Conservation (phyloP, 2,797 vertebrate species). For the Labroides dimidiatus region DNA sequence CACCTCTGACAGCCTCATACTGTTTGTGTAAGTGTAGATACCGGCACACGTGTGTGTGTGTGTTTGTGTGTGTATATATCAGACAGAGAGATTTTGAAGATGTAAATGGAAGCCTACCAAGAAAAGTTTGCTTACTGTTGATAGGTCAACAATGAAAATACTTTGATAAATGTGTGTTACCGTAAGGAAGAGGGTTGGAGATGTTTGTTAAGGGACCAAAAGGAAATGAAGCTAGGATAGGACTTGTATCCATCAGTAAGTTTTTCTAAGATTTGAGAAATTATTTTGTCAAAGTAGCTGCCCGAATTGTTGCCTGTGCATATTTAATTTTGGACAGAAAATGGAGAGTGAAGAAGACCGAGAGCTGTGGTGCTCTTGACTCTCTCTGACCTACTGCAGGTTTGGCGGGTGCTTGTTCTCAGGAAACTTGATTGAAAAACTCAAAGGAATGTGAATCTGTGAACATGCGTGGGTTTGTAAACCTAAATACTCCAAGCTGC, state of each 20-base stretch:
- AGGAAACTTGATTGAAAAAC: slow-evolving; percentile 55
- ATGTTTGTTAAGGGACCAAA: too few relatives aligned
- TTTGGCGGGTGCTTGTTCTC: slow-evolving; percentile 35
- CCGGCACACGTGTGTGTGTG: slow-evolving; percentile 7
- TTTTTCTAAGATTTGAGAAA: slow-evolving; percentile 10
- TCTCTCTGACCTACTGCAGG: slow-evolving; percentile 48
- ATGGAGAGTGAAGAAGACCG: slow-evolving; percentile 1
- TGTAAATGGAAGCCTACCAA: slow-evolving; percentile 48
- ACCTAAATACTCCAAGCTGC: slow-evolving; percentile 22
- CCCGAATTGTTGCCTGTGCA: slow-evolving; percentile 23
- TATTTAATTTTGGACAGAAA: slow-evolving; percentile 36
- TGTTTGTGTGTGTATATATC: slow-evolving; percentile 23
- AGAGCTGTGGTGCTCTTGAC: slow-evolving; percentile 38
- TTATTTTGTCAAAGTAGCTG: slow-evolving; percentile 18
- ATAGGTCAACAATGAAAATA: slow-evolving; percentile 34
- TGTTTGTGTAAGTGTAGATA: slow-evolving; percentile 41
- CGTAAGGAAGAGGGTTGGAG: background rate
- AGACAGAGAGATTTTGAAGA: slow-evolving; percentile 23
- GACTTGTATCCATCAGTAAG: background rate
- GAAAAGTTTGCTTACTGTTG: slow-evolving; percentile 26
- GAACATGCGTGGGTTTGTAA: slow-evolving; percentile 33
- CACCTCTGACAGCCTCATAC: slow-evolving; percentile 65
- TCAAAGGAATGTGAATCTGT: slow-evolving; percentile 44
- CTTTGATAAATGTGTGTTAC: slow-evolving; percentile 7
- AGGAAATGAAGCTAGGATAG: background rate